These are phyloP conservation scores for Haliclystus octoradiatus DNA, from an alignment of 30 jellyfish, hydroid and myxozoan genomes.

Conservation along the genomic window DNA sequence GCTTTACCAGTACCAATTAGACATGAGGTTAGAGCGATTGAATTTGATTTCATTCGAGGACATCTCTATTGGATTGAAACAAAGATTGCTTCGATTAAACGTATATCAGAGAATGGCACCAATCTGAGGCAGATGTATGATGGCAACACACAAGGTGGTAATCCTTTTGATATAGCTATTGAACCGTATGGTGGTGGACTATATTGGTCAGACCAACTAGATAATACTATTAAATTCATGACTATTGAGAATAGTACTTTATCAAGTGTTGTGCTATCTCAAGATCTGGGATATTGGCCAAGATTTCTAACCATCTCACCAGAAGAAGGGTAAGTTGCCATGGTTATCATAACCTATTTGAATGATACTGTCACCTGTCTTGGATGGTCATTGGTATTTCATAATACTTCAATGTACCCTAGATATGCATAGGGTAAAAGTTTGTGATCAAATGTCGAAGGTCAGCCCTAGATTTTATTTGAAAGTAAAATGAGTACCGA, in stretches of 20 bases:
- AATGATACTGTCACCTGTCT: no score
- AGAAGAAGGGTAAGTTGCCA: conserved; percentile 50
- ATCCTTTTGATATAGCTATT: conserved; percentile 67
- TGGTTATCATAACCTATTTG: no score
- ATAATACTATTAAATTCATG: conserved; percentile 52
- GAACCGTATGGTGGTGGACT: conserved; percentile 76
- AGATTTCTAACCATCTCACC: conserved; percentile 64
- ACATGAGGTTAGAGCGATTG: conserved; percentile 37
- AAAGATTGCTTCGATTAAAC: conserved; percentile 20
- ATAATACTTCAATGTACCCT: no score
- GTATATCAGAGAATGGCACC: conserved; percentile 52
- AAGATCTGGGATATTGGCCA: conserved; percentile 45
- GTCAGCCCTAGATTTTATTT: no score
- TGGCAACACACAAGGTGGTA: not conserved
- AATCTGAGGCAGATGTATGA: conserved; percentile 9
- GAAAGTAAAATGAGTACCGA: no score
- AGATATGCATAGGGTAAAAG: no score
- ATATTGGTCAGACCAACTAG: conserved; percentile 65
- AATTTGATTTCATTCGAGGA: conserved; percentile 59
- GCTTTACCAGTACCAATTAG: conserved; percentile 58
- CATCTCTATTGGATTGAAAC: conserved; percentile 64
- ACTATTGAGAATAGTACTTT: conserved; percentile 25
- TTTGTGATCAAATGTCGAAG: no score
- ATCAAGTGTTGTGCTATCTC: conserved; percentile 32
- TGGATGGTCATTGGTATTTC: no score